Conservation (phyloP, 2,113 vertebrate species). For the Recurvirostra avosetta region DNA sequence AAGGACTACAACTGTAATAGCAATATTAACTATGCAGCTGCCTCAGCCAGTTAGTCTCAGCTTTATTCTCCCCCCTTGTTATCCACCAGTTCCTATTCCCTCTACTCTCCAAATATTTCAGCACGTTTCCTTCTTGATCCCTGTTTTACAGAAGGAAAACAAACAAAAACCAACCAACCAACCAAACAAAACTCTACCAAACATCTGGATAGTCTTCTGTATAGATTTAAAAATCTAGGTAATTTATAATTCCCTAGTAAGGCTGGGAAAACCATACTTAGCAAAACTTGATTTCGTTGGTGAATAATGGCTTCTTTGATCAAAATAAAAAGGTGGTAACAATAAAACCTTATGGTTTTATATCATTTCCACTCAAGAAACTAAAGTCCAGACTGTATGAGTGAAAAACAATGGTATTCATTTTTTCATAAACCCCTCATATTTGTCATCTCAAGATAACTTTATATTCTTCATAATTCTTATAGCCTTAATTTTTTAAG, state of each 20-base stretch:
- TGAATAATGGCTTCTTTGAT: background rate
- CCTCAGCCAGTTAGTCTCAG: background rate
- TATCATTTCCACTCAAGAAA: background rate
- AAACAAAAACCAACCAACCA: background rate
- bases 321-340: background rate
- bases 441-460: background rate
- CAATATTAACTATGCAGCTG: background rate
- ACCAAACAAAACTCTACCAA: background rate
- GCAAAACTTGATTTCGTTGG: background rate
- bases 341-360: background rate
- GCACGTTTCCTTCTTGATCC: background rate
- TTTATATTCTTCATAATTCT: background rate
- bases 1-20: background rate
- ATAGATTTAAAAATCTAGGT: background rate
- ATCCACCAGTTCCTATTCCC: background rate
- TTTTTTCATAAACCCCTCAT: background rate
- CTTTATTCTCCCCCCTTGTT: background rate
- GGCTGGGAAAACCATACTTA: background rate
- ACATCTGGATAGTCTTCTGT: background rate
- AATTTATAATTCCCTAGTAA: background rate
- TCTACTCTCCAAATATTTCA: background rate
- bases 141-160: background rate
- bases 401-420: background rate
- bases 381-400: background rate
- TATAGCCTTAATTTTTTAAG: background rate